Evolutionary conservation across 2,888 invertebrate genomes (phyloP), one percentile per base, ranked within the genome.

Genomic region (Andrena camellia): DNA sequence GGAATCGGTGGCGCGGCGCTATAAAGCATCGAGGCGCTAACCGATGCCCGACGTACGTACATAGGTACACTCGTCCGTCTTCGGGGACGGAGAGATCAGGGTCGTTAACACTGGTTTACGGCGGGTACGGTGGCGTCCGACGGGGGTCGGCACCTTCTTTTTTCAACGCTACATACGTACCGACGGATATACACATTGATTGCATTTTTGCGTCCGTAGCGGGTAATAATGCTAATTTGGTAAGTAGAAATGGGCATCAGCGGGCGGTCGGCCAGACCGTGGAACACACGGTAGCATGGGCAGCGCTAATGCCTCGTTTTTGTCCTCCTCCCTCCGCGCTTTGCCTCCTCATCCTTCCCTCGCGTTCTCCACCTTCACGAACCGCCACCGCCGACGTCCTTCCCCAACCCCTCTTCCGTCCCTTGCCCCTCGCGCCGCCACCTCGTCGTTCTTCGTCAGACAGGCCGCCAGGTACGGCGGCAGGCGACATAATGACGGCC

Each of bases 141-240:
- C 79, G 81, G 84, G 60, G 81, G 84, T 83, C 84, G 85, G 83
- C 84, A 83, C 76, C 81, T 82, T 89, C 84, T 83, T 89, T 90
- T 88, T 89, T 88, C 74, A 81, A 84, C 79, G 81, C 71, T 83
- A 84, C 64, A 79, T 80, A 86, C 83, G 85, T 86, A 86, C 69
- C 78, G 62, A 74, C 81, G 84, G 82, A 83, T 86, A 88, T 89
- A 90, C 82, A 91, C 90, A 91, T 92, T 92, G 92, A 92, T 93
- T 92, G 88, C 88, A 92, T 92, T 92, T 92, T 92, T 90, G 90
- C 89, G 82, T 87, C 81, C 83, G 86, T 80, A 86, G 84, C 88
- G 90, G 90, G 91, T 91, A 93, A 92, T 93, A 92, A 92, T 91
- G 93, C 91, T 93, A 92, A 93, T 92, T 92, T 90, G 88, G 90